Evolutionary conservation across 2,888 invertebrate species (phyloP).

Genomic region (Bugulina stolonifera): DNA sequence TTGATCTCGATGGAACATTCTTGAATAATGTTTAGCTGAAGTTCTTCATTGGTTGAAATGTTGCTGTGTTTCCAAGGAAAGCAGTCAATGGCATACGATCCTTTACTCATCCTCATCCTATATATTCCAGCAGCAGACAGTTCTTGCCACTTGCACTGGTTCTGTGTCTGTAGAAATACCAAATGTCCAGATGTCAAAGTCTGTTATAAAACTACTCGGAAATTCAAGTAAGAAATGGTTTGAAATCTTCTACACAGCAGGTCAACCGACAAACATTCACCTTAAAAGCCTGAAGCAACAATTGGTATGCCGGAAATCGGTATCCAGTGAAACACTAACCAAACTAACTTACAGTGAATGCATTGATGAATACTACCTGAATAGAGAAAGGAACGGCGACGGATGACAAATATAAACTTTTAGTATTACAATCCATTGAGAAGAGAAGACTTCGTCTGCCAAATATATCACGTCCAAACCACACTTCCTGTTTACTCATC

Average conservation of each 20-base stretch:
- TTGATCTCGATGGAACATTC: neutral
- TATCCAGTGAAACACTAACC: too few relatives aligned
- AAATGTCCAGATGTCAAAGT: too few relatives aligned
- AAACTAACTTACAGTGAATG: too few relatives aligned
- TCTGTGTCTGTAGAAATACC: neutral
- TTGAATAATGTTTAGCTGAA: neutral
- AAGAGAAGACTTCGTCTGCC: slow-evolving; percentile 77
- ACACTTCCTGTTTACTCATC: slow-evolving; percentile 57
- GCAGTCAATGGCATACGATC: slow-evolving; percentile 33
- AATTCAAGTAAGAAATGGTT: too few relatives aligned
- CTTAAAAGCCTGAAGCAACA: too few relatives aligned
- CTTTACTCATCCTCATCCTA: slow-evolving; percentile 37
- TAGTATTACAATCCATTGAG: slow-evolving; percentile 38
- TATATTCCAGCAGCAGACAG: slow-evolving; percentile 53
- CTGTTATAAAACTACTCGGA: too few relatives aligned
- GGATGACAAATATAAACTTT: slow-evolving; percentile 40
- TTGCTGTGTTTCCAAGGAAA: slow-evolving; percentile 42
- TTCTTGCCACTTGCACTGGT: slow-evolving; percentile 36
- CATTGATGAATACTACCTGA: too few relatives aligned
- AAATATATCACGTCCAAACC: slow-evolving; percentile 77
- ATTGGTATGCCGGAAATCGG: too few relatives aligned
- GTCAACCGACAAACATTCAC: too few relatives aligned
- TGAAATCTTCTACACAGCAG: too few relatives aligned
- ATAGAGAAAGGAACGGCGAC: too few relatives aligned
- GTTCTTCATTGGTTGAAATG: slow-evolving; percentile 5